Evolutionary conservation across 2,888 invertebrate species (phyloP).

Genomic region (Trilocha varians): DNA sequence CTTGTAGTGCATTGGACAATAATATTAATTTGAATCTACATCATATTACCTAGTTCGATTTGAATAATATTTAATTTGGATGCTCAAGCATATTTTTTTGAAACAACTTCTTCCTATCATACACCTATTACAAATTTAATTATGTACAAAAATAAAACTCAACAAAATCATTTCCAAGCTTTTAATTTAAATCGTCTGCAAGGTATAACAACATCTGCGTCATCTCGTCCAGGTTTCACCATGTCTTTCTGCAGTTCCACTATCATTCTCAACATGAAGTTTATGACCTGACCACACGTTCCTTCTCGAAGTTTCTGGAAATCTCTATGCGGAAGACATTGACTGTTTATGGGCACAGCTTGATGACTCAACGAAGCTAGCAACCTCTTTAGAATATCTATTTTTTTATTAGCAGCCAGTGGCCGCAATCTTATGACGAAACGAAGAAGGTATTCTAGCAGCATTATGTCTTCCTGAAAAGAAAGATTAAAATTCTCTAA

Average conservation of each 20-base stretch:
- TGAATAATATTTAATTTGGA: too few species aligned
- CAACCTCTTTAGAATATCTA: conserved; percentile 76
- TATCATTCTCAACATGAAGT: conserved; percentile 67
- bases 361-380: conserved; percentile 80
- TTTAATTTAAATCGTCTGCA: conserved; percentile 46
- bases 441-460: conserved; percentile 81
- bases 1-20: too few species aligned
- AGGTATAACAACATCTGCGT: conserved; percentile 51
- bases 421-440: conserved; percentile 79
- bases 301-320: conserved; percentile 72
- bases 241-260: conserved; percentile 65
- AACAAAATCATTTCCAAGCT: conserved; percentile 52
- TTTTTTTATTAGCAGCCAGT: conserved; percentile 71
- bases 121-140: too few species aligned
- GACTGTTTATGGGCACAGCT: conserved; percentile 50
- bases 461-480: conserved; percentile 76
- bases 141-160: conserved; percentile 11
- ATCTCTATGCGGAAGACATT: conserved; percentile 51
- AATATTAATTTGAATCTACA: too few species aligned
- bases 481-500: too few species aligned
- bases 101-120: too few species aligned
- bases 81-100: too few species aligned
- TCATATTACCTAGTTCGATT: too few species aligned
- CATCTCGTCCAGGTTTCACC: conserved; percentile 48
- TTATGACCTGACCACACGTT: conserved; percentile 63